Base-by-base conservation (phyloP, 2,797 vertebrate genomes). In the Rallus crepitans region DNA sequence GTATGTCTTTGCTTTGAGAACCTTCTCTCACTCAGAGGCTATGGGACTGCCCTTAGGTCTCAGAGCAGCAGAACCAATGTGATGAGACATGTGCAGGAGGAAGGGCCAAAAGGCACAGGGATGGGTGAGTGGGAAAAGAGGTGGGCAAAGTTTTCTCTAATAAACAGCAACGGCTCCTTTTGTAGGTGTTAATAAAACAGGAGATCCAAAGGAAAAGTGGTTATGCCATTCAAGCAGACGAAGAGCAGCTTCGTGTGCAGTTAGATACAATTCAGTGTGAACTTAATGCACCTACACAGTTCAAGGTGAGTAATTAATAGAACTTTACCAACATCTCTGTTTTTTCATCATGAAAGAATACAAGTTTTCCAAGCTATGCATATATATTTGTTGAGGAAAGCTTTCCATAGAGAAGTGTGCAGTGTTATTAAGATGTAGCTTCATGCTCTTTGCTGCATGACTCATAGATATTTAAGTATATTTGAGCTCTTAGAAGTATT, bases 121-220 rank as follows among this genome's bases (percentile, higher is more conserved):
- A 11, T 12, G 25, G 57, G 50, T 61, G 53, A 23, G 12, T 47
- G 25, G 65, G 39, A 55, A 79, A 70, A 59, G n/a, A 80, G 13
- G 20, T 50, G 48, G 21, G 20, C 18, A 13, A 84, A 59, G 35
- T 66, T 31, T 89, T 77, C 83, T 63, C 60, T 79, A 63, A 42
- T 66, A 28, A 85, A 68, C 35, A 2, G 40, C 63, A 35, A 59
- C 68, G 78, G 91, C 70, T 66, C 95, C 88, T 89, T 56, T 77
- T 60, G 7, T 93, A 99, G 99, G 99, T 99, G 71, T 96, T 99
- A 82, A 99, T 99, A 92, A 99, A 99, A 94, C 99, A 99, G 95
- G 99, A 99, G 96, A 99, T 99, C 96, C 99, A 99, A 86, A 99
- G 99, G 94, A 99, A 99, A 96, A 99, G 99, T 1, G 99, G 99